Percentiles rank a stretch among this genome's conserved stretches.
Evolutionary conservation across 2,888 invertebrate genomes (phyloP).

Genomic region (Hirtodrosophila duncani): DNA sequence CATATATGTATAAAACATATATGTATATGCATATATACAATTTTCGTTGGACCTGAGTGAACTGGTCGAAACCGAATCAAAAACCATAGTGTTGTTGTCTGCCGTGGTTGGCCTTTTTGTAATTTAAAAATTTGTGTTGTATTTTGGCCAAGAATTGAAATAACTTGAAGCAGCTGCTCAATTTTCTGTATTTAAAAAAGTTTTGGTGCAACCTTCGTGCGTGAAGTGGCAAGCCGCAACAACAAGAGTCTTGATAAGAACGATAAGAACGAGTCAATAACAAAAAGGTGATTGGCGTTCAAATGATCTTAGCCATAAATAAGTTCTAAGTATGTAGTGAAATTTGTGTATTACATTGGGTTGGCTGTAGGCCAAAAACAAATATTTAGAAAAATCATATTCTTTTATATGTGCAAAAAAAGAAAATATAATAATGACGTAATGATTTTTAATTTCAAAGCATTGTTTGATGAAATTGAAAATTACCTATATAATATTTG

Average conservation of each 20-base stretch:
- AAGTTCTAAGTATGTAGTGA: too few relatives aligned
- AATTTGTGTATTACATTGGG: too few relatives aligned
- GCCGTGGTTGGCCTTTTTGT: constrained; percentile 20
- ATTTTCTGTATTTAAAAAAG: too few relatives aligned
- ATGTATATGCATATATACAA: constrained; percentile 7
- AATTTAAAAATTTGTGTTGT: constrained; percentile 29
- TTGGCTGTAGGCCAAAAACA: too few relatives aligned
- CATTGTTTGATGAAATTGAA: constrained; percentile 8
- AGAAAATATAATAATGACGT: constrained; percentile 25
- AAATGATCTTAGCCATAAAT: too few relatives aligned
- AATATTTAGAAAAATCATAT: too few relatives aligned
- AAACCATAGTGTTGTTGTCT: constrained; percentile 7
- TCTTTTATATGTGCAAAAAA: constrained; percentile 14
- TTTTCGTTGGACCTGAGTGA: constrained; percentile 40
- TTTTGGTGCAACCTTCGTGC: too few relatives aligned
- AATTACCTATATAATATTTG: not conserved
- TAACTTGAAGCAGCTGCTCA: not conserved
- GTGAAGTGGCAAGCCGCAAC: too few relatives aligned
- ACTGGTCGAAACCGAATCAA: constrained; percentile 39
- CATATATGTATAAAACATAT: constrained; percentile 11
- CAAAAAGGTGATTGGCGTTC: too few relatives aligned
- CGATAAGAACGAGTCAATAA: too few relatives aligned
- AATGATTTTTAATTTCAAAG: constrained; percentile 8
- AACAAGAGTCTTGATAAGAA: too few relatives aligned
- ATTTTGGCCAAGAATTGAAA: too few relatives aligned